These are phyloP conservation scores for Phodopus roborovskii DNA, from an alignment of 2,113 vertebrate genomes.

Conservation along the genomic window DNA sequence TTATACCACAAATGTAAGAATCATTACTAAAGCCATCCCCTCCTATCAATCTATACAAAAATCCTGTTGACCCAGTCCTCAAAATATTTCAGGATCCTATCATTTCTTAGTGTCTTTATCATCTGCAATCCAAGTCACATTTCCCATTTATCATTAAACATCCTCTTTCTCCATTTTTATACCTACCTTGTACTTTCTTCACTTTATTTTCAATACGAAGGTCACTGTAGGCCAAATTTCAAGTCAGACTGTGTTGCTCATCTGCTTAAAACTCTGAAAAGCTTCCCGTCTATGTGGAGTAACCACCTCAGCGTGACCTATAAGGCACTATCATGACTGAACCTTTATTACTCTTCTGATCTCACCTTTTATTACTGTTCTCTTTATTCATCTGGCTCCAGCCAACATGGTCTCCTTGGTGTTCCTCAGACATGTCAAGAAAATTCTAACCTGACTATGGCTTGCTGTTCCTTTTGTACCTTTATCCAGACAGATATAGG, in stretches of 20 bases:
- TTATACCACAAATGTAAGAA: slow-evolving; percentile 47
- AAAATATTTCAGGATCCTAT: slow-evolving; percentile 22
- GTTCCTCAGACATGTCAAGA: not conserved
- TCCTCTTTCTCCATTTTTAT: not conserved
- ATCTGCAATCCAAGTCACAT: not conserved
- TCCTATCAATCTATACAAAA: not conserved
- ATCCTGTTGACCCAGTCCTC: not conserved
- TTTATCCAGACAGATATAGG: not conserved
- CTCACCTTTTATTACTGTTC: slow-evolving; percentile 24
- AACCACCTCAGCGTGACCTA: not conserved
- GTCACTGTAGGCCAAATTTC: slow-evolving; percentile 22
- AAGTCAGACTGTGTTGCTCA: slow-evolving; percentile 6
- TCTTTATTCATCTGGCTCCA: slow-evolving; percentile 26
- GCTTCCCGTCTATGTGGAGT: not conserved
- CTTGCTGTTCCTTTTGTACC: not conserved
- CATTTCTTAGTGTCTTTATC: not conserved
- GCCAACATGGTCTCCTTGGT: not conserved
- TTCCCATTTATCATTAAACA: not conserved
- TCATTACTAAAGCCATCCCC: not conserved
- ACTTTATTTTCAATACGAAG: slow-evolving; percentile 18
- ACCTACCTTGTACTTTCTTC: not conserved
- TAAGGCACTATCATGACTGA: not conserved
- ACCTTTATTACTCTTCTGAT: not conserved
- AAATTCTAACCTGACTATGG: not conserved
- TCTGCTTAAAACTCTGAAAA: slow-evolving; percentile 42